Evolutionary conservation across 37 sponge, comb jelly and placozoan species (phyloP), one percentile per base, ranked within the genome.

Genomic region (Haliclona indistincta): DNA sequence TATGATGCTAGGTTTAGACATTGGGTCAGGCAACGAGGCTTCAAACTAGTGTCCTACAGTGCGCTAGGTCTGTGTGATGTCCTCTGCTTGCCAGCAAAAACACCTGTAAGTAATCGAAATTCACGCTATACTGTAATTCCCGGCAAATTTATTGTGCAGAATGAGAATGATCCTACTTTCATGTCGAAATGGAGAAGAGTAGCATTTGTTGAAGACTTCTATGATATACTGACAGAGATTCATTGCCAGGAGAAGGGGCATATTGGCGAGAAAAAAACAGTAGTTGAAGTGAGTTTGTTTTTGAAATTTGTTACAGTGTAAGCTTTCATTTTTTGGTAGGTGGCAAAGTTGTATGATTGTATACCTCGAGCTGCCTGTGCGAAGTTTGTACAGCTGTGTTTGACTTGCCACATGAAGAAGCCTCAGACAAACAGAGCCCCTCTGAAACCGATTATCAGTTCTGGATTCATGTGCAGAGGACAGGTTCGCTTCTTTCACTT

Each of bases 391-490:
- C 29, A 30, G 38, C 42, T 78, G 4, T 78, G 78, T 78, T 19
- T 67, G n/a, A 53, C 54, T 25, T 73, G 56, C 44, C 67, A 74
- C 38, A 32, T 52, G 28, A 33, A 43, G 25, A 74, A 82, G 37
- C 64, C 77, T 4, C 75, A 74, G 68, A 76, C 47, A 7, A 67
- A 67, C 23, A 11, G 78, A 34, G 78, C 78, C 23, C 78, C 78
- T 7, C 45, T 78, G 68, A 78, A 67, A 49, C 78, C 78, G 10
- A 78, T 78, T 5, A 49, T 78, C 29, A 26, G 67, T 19, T 67
- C 68, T 37, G 78, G 78, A 36, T 78, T 78, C 56, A 67, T 78
- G 78, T 33, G 55, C 35, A 47, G 78, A 51, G 68, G 68, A 28
- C 78, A 77, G 54, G 78, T 61, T 13, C 55, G 35, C n/a, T n/a